Evolutionary conservation across 2,113 vertebrate genomes (phyloP).

Genomic region (Gymnobelideus leadbeateri): DNA sequence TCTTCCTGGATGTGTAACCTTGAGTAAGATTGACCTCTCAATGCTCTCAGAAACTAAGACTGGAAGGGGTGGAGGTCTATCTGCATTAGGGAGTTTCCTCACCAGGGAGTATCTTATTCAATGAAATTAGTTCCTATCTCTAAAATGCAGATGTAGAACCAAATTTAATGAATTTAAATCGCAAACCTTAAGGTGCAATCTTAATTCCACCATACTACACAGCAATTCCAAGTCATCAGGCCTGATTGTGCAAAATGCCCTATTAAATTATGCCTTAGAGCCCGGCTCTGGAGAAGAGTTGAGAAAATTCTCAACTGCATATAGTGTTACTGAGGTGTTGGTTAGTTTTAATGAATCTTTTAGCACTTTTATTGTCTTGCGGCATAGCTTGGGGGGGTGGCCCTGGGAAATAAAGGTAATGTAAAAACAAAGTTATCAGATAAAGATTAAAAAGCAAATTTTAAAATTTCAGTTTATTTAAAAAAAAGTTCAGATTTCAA

Average conservation of each 20-base stretch:
- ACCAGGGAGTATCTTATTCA: not conserved
- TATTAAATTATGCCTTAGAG: not conserved
- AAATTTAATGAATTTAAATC: not conserved
- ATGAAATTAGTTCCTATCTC: not conserved
- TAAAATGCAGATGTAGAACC: not conserved
- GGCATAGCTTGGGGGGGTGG: not conserved
- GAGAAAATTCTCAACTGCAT: not conserved
- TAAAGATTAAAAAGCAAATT: not conserved
- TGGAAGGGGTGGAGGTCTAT: not conserved
- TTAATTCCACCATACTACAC: not conserved
- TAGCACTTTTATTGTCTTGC: not conserved
- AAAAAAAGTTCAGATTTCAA: not conserved
- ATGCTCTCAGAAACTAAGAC: not conserved
- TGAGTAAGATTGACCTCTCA: not conserved
- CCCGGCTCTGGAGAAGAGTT: too few species aligned
- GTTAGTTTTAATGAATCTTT: not conserved
- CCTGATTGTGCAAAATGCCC: not conserved
- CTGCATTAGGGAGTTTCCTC: not conserved
- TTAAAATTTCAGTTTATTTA: too few species aligned
- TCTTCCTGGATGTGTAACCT: not conserved
- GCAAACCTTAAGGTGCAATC: not conserved
- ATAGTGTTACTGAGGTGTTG: not conserved
- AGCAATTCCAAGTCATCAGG: not conserved
- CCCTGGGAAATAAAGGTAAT: not conserved
- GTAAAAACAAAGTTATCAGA: not conserved